Evolutionary conservation across 2,888 invertebrate species (phyloP), one percentile per base, ranked within the genome.

Genomic region (Celastrina argiolus): DNA sequence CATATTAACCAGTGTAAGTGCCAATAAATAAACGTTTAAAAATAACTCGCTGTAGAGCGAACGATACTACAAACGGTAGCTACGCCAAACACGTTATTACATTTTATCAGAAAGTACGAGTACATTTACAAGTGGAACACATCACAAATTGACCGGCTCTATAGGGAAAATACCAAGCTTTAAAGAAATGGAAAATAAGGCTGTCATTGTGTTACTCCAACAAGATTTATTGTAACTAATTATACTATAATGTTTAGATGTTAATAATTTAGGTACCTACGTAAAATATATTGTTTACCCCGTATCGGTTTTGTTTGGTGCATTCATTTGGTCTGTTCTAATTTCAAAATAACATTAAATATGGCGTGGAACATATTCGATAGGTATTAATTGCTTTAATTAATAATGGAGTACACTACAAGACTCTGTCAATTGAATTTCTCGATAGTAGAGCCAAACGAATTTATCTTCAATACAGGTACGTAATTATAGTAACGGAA

Each of bases 1-100:
- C 12, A 22, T 51, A 51, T 14, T 51, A 51, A 26, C 22, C 22
- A 16, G 14, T 14, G 51, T 51, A 22, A 51, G 51, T 51, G 51
- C 51, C 51, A 51, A 51, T 51, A 51, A 51, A 51, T 51, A 51
- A 14, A 51, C 51, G 51, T 51, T 51, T 51, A 51, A 14, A 51
- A 51, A 51, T 51, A 51, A 26, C 51, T 26, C 22, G 14, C 22
- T 8, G 51, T 51, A 26, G 16, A 51, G 63, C 42, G 63, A 22
- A 12, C 12, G 12, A 14, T 51, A 51, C 12, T 26, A n/a, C 41
- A 12, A 10, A 51, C 22, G 4, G 22, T 12, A 26, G 22, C 51
- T 51, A 12, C 22, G 22, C 18, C 22, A 12, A 51, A 51, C 22
- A 45, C 10, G 2, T 42, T 18, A 36, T 12, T 36, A n/a, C 8